Percentiles rank a stretch among this genome's conserved stretches.
These are phyloP conservation scores for Cantharis rufa DNA, from an alignment of 2,888 invertebrate genomes.

Conservation along the genomic window DNA sequence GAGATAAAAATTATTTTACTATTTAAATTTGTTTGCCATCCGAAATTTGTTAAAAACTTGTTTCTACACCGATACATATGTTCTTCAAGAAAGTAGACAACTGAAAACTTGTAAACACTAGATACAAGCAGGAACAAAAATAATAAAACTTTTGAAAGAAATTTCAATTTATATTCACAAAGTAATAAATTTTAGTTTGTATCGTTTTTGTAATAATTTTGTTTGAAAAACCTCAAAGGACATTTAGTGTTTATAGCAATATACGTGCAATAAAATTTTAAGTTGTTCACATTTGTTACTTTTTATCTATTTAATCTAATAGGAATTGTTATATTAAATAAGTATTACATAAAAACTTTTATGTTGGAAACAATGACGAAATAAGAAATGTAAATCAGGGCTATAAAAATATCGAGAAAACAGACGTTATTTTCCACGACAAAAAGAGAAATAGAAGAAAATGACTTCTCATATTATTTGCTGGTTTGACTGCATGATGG, in stretches of 20 bases:
- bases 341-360: background rate
- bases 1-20: background rate
- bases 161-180: constrained; percentile 36
- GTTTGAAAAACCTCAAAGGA: constrained; percentile 29
- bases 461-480: constrained; percentile 38
- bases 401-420: constrained; percentile 30
- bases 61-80: background rate
- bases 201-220: constrained; percentile 26
- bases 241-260: constrained; percentile 28
- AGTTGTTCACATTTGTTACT: background rate
- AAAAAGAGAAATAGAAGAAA: constrained; percentile 33
- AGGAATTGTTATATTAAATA: background rate
- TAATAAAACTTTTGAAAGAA: constrained; percentile 33
- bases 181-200: constrained; percentile 28
- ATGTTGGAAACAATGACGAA: constrained; percentile 24
- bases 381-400: constrained; percentile 28
- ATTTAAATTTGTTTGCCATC: background rate
- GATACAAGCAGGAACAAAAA: constrained; percentile 22
- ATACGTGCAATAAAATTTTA: constrained; percentile 25
- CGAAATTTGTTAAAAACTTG: background rate
- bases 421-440: constrained; percentile 29
- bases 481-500: constrained; percentile 38
- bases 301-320: background rate
- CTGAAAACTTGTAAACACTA: constrained; percentile 14
- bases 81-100: background rate